A percentile compares a stretch with the other conserved stretches of the same genome.
phyloP scores from a whole-genome alignment of 2,888 invertebrate genomes.

The Microdon myrmicae region DNA sequence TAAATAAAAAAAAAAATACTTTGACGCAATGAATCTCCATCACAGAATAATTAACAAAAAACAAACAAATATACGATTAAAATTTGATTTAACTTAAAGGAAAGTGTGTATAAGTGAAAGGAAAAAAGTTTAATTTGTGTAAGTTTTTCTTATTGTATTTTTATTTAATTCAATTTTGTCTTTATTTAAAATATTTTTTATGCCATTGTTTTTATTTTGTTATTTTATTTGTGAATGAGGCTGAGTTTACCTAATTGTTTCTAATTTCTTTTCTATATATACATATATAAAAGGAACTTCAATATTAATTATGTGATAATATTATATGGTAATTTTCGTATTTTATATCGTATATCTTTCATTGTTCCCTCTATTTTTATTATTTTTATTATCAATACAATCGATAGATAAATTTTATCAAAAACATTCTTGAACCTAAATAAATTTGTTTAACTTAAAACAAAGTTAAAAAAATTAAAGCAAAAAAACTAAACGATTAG shows the following conservation, averaged over 20 bases:
- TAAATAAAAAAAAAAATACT: no score
- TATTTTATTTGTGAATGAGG: slow-evolving; percentile 46
- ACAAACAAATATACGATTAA: slow-evolving; percentile 7
- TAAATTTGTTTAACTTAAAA: no score
- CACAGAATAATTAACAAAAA: slow-evolving; percentile 8
- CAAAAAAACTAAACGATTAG: slow-evolving; percentile 5
- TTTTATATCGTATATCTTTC: slow-evolving; percentile 32
- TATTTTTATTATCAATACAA: slow-evolving; percentile 7
- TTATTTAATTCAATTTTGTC: no score
- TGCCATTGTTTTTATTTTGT: slow-evolving; percentile 25
- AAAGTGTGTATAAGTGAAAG: slow-evolving; percentile 35
- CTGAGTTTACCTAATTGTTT: slow-evolving; percentile 46
- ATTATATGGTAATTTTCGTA: slow-evolving; percentile 44
- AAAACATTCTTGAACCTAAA: slow-evolving; percentile 21
- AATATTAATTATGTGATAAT: slow-evolving; percentile 48
- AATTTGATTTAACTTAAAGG: slow-evolving; percentile 23
- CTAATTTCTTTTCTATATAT: slow-evolving; percentile 24
- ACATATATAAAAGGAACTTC: slow-evolving; percentile 20
- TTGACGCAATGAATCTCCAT: no score
- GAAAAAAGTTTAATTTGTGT: slow-evolving; percentile 36
- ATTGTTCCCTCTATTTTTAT: slow-evolving; percentile 17
- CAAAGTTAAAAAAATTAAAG: slow-evolving; percentile 12
- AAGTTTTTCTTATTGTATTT: no score
- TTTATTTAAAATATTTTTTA: no score
- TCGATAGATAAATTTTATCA: slow-evolving; percentile 23